These are phyloP conservation scores for Drosophila diplacantha DNA, from an alignment of 2,888 invertebrate genomes.

Conservation along the genomic window DNA sequence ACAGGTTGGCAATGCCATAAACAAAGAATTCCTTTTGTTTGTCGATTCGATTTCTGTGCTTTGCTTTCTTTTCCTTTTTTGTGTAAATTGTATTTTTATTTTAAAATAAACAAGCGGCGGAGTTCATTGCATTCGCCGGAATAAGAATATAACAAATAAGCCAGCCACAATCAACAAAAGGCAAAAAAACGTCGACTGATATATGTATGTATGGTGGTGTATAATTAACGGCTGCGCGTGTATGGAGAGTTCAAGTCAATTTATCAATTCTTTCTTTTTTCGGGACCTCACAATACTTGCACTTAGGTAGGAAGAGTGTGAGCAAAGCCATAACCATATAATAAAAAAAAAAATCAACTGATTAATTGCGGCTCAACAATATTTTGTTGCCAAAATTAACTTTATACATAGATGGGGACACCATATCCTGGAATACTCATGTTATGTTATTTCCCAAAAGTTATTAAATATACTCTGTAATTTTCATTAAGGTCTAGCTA, in stretches of 20 bases:
- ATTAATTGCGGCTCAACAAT: conserved; percentile 30
- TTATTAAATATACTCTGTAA: too few relatives aligned
- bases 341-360: conserved; percentile 28
- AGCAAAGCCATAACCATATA: conserved; percentile 9
- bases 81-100: conserved; percentile 61
- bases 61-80: conserved; percentile 24
- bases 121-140: conserved; percentile 69
- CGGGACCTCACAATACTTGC: conserved; percentile 15
- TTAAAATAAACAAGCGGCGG: conserved; percentile 65
- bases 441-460: too few relatives aligned
- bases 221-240: conserved; percentile 43
- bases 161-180: conserved; percentile 26
- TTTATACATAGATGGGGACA: conserved; percentile 4
- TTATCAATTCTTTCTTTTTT: conserved; percentile 49
- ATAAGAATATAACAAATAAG: conserved; percentile 37
- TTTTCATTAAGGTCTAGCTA: too few relatives aligned
- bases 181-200: conserved; percentile 41
- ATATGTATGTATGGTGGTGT: conserved; percentile 21
- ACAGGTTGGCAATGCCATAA: conserved; percentile 66
- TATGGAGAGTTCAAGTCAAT: conserved; percentile 60
- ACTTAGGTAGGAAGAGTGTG: conserved; percentile 9
- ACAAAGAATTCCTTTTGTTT: conserved; percentile 70
- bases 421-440: neutral
- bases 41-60: conserved; percentile 38
- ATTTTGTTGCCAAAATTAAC: conserved; percentile 1